Base-by-base conservation (phyloP, 1,140 invertebrate genomes). In the Antheraea mylitta region DNA sequence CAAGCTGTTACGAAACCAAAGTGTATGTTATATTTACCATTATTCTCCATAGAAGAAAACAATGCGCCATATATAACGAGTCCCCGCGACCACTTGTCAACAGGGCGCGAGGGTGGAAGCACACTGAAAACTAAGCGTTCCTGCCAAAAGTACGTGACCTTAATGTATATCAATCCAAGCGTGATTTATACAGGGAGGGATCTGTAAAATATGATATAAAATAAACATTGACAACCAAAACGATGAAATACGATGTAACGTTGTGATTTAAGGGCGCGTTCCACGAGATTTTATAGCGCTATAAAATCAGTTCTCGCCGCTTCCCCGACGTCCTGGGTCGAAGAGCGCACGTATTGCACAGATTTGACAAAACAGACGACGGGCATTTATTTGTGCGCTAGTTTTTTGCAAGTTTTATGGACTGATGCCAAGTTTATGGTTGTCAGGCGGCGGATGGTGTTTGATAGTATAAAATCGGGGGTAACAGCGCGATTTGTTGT, bases 121-220 rank as follows among this genome's bases (percentile, higher is more conserved):
- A 61, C 63, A 73, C 78, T 68, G 68, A 76, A 53, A 84, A 89
- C 86, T 86, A 88, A 89, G 79, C 85, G 82, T 67, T 71, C 78
- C 81, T 85, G 86, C 86, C 83, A 86, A 81, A 83, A 83, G 76
- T 86, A 90, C 88, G 88, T 92, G 89, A 90, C 86, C 83, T 86
- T 87, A 86, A 89, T 87, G 87, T 89, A 87, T 91, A 91, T 91
- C 89, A 90, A 90, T 92, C 82, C 79, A 71, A 76, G 65, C 73
- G 74, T 87, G 90, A 92, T 92, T 92, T 90, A 90, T 88, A 86
- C 80, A 75, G 78, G 82, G 79, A n/a, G 86, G 79, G 45, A 87
- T 90, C 80, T 90, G 88, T 90, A 90, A 92, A 92, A 92, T 92
- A 90, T 92, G 88, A 92, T 88, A 92, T 92, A 92, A 92, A 92